Evolutionary conservation across 2,113 vertebrate genomes (phyloP).

Genomic region (Hippocampus barbouri): DNA sequence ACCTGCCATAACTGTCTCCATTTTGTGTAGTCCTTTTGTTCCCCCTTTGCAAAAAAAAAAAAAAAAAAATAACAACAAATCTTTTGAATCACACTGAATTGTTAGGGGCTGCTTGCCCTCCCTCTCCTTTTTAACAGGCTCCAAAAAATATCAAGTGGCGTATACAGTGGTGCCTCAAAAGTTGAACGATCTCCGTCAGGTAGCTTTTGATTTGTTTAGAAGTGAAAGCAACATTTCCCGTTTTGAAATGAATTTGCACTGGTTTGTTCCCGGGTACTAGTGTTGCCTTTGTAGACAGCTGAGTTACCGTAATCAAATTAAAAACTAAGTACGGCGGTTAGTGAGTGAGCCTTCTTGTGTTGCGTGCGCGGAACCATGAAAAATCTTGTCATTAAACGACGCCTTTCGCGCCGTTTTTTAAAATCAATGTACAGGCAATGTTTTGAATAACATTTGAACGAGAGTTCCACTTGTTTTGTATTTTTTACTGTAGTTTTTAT

Average conservation of each 20-base stretch:
- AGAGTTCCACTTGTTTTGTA: too few relatives aligned
- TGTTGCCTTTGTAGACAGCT: too few relatives aligned
- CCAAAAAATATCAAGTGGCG: not conserved
- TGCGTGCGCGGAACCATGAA: not conserved
- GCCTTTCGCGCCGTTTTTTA: not conserved
- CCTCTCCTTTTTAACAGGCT: slow-evolving; percentile 11
- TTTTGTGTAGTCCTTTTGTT: slow-evolving; percentile 72
- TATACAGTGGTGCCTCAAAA: not conserved
- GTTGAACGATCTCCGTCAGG: not conserved
- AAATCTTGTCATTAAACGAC: not conserved
- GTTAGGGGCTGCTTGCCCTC: slow-evolving; percentile 42
- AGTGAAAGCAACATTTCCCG: not conserved
- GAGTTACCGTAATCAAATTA: too few relatives aligned
- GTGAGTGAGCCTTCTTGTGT: too few relatives aligned
- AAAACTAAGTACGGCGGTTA: too few relatives aligned
- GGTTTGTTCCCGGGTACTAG: too few relatives aligned
- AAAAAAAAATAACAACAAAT: slow-evolving; percentile 23
- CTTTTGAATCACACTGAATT: slow-evolving; percentile 68
- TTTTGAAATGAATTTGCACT: not conserved
- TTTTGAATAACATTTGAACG: not conserved
- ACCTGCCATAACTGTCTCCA: slow-evolving; percentile 70
- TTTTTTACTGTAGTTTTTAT: too few relatives aligned
- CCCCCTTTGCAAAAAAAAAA: slow-evolving; percentile 65
- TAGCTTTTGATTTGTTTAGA: not conserved
- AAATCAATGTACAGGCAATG: not conserved